Evolutionary conservation across 2,888 invertebrate species (phyloP).

Genomic region (Conistra vaccinii): DNA sequence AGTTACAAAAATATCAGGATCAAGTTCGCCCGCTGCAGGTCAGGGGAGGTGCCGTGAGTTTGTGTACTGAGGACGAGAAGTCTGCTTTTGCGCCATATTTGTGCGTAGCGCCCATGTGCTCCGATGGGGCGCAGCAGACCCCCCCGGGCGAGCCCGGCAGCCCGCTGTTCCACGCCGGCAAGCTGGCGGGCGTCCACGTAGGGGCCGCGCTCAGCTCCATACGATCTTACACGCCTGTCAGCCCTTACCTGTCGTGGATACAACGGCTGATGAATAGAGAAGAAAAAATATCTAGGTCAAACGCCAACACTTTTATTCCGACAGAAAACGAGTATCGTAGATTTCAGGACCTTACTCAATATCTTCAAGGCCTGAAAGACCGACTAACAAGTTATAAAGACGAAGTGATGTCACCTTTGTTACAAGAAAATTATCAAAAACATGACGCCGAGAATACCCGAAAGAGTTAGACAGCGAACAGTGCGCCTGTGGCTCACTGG

Average conservation of each 20-base stretch:
- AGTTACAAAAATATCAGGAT: neutral
- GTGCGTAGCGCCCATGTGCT: conserved; percentile 35
- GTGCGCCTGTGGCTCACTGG: neutral
- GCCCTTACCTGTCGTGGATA: conserved; percentile 48
- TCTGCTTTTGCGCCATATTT: neutral
- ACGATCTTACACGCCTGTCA: conserved; percentile 34
- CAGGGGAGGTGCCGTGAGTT: conserved; percentile 15
- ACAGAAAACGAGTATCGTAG: neutral
- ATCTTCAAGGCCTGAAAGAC: neutral
- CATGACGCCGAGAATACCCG: neutral
- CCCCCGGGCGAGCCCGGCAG: conserved; percentile 19
- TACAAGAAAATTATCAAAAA: neutral
- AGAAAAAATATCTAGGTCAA: neutral
- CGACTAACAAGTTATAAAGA: neutral
- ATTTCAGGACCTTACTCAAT: neutral
- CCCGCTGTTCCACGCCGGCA: conserved; percentile 35
- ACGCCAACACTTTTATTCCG: neutral
- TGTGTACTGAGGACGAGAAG: conserved; percentile 1
- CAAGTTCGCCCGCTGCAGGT: neutral
- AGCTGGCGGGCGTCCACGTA: conserved; percentile 30
- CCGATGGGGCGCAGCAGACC: neutral
- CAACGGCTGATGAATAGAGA: neutral
- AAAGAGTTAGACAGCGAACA: neutral
- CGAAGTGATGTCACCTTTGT: neutral
- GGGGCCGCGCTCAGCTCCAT: neutral